Base-by-base conservation (phyloP, 2,797 vertebrate genomes). In the Staurois parvus region DNA sequence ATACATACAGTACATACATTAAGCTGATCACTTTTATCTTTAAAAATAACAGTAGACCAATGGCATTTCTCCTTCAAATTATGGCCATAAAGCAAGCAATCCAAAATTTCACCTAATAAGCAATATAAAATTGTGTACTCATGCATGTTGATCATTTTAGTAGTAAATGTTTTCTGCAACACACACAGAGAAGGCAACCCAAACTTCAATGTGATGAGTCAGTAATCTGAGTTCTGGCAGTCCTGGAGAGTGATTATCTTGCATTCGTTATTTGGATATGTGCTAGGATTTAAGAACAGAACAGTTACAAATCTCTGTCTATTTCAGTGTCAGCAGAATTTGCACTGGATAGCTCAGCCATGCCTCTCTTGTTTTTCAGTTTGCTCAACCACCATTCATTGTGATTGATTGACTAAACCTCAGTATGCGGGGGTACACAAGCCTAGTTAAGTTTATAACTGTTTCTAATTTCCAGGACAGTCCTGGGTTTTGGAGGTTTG, bases 251-350 rank as follows among this genome's bases (percentile, higher is more conserved):
- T 21, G 79, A 81, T 73, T 81, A 81, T 72, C 45, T 62, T 62
- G 69, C 69, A 42, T 81, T 81, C 32, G 69, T 72, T 81, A 62
- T 81, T 72, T 52, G 79, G 79, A 81, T 81, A 62, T 81, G 42
- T 40, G 68, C 48, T 40, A 72, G 78, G 78, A 80, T 80, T 80
- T 80, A 56, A 56, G 78, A 80, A 80, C 69, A 81, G 68, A 72
- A 52, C 79, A 29, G n/a, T 64, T 64, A 52, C 79, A 81, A 81
- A 81, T 81, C 79, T 81, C 79, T 81, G 79, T 81, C 79, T 72
- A 68, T 40, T 81, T 81, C 52, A 17, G 69, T 37, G 79, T 81
- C 79, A 81, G 79, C 79, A 34, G 48, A 81, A 72, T 81, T 29
- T 72, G 30, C 13, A 29, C 68, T 64, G 34, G 69, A 81, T 72